Evolutionary conservation across 64 coral and sea anemone species (phyloP).

Genomic region (Stichodactyla helianthus): DNA sequence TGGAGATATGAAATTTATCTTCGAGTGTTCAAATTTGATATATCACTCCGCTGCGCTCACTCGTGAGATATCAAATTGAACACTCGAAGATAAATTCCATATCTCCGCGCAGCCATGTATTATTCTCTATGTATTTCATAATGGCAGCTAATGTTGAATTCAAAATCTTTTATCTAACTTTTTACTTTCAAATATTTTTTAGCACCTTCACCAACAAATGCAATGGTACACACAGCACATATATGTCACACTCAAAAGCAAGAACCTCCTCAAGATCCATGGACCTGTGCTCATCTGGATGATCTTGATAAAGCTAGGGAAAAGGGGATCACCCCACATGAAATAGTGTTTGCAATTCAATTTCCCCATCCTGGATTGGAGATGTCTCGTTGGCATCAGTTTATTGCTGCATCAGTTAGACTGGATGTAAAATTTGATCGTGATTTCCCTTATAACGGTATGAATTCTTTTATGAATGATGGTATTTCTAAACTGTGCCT

Average conservation of each 20-base stretch:
- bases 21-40: no score
- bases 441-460: background rate
- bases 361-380: constrained; percentile 73
- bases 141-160: background rate
- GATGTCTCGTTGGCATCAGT: constrained; percentile 95
- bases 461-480: background rate
- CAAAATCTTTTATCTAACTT: background rate
- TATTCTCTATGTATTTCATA: no score
- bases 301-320: constrained; percentile 40
- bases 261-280: constrained; percentile 46
- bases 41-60: no score
- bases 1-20: no score
- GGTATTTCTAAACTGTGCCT: no score
- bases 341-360: constrained; percentile 78
- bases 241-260: constrained; percentile 34
- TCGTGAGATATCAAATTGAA: no score
- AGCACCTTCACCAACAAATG: constrained; percentile 89
- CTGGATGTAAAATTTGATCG: constrained; percentile 47
- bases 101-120: no score
- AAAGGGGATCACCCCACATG: constrained; percentile 12
- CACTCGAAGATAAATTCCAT: no score
- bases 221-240: constrained; percentile 59
- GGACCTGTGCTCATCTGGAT: constrained; percentile 18
- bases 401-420: constrained; percentile 63
- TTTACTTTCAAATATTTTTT: constrained; percentile 2